A percentile compares a stretch with the other conserved stretches of the same genome.
Evolutionary conservation across 92 coral and sea anemone species (phyloP).

Genomic region (Epizoanthus stellaris): DNA sequence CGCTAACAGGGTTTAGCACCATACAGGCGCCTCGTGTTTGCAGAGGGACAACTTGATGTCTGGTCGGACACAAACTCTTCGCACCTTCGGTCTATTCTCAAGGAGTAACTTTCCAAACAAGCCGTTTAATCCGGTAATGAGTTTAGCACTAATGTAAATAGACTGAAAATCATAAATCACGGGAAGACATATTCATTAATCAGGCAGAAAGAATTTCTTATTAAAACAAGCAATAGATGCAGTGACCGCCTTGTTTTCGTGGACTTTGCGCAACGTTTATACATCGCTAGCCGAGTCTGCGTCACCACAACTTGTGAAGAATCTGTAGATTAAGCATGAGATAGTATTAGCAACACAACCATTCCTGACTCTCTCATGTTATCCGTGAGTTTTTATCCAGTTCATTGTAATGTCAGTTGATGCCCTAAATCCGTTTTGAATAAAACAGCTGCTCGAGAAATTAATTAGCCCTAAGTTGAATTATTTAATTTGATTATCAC

Average conservation of each 20-base stretch:
- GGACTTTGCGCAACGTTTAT: not conserved
- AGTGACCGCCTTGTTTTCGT: not conserved
- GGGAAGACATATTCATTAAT: not conserved
- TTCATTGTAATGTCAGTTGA: not conserved
- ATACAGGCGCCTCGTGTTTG: conserved; percentile 29
- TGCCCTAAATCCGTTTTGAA: not conserved
- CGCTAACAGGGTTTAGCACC: conserved; percentile 17
- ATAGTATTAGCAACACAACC: not conserved
- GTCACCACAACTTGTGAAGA: not conserved
- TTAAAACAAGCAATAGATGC: conserved; percentile 8
- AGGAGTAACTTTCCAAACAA: conserved; percentile 21
- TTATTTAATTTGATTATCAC: conserved; percentile 33
- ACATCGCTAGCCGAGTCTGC: not conserved
- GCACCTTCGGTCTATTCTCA: conserved; percentile 3
- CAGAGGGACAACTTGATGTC: conserved; percentile 8
- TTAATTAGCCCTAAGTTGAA: conserved; percentile 15
- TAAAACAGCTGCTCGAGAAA: not conserved
- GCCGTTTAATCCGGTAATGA: conserved; percentile 26
- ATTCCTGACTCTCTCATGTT: not conserved
- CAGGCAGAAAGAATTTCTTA: not conserved
- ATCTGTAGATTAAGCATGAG: not conserved
- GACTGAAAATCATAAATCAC: conserved; percentile 34
- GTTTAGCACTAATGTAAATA: conserved; percentile 24
- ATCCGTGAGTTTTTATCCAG: not conserved
- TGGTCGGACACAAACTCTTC: conserved; percentile 8